A percentile compares a stretch with the other conserved stretches of the same genome.
phyloP scores from a whole-genome alignment of 2,797 vertebrate species.

The Lateolabrax maculatus region DNA sequence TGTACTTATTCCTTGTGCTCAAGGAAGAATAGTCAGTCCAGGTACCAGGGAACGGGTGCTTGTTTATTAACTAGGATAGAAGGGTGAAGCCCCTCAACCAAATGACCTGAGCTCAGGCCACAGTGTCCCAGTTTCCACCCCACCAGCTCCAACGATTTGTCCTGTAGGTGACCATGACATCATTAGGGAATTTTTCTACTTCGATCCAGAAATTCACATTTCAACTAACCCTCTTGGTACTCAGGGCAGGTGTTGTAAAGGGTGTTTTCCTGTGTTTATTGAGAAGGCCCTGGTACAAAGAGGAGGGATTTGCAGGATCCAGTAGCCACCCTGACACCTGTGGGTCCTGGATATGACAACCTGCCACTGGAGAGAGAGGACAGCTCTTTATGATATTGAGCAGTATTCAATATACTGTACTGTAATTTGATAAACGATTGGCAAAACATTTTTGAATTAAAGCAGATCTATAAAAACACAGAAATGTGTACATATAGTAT shows the following conservation, averaged over 20 bases:
- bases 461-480: background rate
- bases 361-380: conserved; percentile 80
- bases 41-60: background rate
- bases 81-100: background rate
- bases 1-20: background rate
- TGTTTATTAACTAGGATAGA: background rate
- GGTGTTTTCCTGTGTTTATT: conserved; percentile 82
- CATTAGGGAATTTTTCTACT: background rate
- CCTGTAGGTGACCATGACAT: background rate
- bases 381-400: background rate
- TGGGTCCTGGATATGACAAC: conserved; percentile 89
- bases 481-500: background rate
- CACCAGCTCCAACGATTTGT: background rate
- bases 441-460: background rate
- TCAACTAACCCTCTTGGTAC: conserved; percentile 70
- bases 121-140: background rate
- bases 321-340: conserved; percentile 93
- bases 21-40: background rate
- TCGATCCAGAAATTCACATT: background rate
- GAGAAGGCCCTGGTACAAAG: conserved; percentile 88
- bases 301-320: conserved; percentile 88
- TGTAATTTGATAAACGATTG: background rate
- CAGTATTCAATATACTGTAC: background rate
- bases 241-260: conserved; percentile 9
- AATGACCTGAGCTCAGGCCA: background rate